Base-by-base conservation (phyloP, 2,888 invertebrate genomes). In the Dendrolimus houi region DNA sequence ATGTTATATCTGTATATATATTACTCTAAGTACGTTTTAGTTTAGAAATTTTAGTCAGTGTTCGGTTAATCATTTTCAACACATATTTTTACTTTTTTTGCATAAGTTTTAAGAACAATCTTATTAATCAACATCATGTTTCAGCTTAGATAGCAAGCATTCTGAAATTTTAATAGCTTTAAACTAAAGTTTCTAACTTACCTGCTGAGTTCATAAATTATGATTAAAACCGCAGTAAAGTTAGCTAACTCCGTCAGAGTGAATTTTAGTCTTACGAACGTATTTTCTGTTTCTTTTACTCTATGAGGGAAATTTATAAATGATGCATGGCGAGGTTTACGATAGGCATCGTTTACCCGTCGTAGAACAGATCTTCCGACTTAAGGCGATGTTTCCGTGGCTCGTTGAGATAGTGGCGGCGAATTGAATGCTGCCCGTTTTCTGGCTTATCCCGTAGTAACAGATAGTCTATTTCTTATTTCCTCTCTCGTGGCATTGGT, bases 381-480 rank as follows among this genome's bases (percentile, higher is more conserved):
- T 78, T 75, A 77, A 69, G 67, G 68, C 74, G 75, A 79, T 82
- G 74, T 79, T 74, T 77, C 75, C 68, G 77, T 75, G 79, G 77
- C 74, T 79, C 74, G 74, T 71, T 66, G 68, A 75, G 83, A 83
- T 82, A 82, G 81, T 72, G 72, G 66, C 69, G 71, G 70, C 71
- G 79, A 81, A 85, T 85, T 85, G 84, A 85, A 85, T 80, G 81
- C 76, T 79, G 74, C 74, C 81, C 79, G 75, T 77, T 82, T 78
- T 68, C 69, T 66, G 72, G 81, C 79, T 85, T 82, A 85, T 84
- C 83, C 79, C 74, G 69, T 69, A 73, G 74, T 79, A 78, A 77
- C 79, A 74, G 75, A 80, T 79, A 84, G 80, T 79, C 74, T 56
- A 55, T 54, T 81, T 77, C 79, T 75, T 77, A 75, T 77, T 79